A percentile compares a stretch with the other conserved stretches of the same genome.
These are phyloP conservation scores for Epizoanthus scotinus DNA, from an alignment of 92 coral and sea anemone species.

Conservation along the genomic window DNA sequence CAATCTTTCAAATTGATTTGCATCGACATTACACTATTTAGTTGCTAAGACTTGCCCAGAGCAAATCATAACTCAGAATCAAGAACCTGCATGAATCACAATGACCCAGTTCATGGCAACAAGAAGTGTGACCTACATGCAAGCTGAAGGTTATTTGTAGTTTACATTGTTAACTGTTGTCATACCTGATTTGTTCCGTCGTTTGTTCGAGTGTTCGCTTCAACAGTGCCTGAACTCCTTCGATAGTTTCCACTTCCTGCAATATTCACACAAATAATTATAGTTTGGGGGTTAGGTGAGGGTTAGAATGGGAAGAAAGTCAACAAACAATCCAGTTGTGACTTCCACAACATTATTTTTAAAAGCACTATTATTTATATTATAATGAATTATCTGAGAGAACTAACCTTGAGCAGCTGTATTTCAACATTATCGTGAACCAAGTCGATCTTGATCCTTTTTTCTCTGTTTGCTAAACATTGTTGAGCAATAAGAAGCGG, in stretches of 20 bases:
- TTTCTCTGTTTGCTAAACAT: slow-evolving; percentile 90
- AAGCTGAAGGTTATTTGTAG: too few relatives aligned
- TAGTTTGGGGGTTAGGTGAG: too few relatives aligned
- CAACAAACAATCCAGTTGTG: too few relatives aligned
- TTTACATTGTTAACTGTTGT: not conserved
- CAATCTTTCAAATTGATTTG: too few relatives aligned
- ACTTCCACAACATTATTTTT: not conserved
- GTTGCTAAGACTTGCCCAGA: too few relatives aligned
- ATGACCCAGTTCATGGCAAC: too few relatives aligned
- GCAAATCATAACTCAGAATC: too few relatives aligned
- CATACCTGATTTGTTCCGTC: slow-evolving; percentile 89
- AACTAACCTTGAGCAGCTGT: slow-evolving; percentile 84
- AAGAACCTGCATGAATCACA: too few relatives aligned
- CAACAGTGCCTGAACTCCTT: slow-evolving; percentile 89
- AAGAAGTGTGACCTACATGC: not conserved
- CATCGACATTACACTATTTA: too few relatives aligned
- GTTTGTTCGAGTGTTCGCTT: slow-evolving; percentile 97
- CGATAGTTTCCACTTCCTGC: slow-evolving; percentile 93
- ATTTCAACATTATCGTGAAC: slow-evolving; percentile 98
- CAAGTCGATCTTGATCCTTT: slow-evolving; percentile 82
- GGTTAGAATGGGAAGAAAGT: too few relatives aligned
- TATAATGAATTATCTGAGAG: not conserved
- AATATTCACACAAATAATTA: not conserved
- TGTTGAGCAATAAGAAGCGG: slow-evolving; percentile 92
- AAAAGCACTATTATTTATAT: not conserved